Conservation (phyloP, 64 coral and sea anemone species). For the Platygyra sinensis region DNA sequence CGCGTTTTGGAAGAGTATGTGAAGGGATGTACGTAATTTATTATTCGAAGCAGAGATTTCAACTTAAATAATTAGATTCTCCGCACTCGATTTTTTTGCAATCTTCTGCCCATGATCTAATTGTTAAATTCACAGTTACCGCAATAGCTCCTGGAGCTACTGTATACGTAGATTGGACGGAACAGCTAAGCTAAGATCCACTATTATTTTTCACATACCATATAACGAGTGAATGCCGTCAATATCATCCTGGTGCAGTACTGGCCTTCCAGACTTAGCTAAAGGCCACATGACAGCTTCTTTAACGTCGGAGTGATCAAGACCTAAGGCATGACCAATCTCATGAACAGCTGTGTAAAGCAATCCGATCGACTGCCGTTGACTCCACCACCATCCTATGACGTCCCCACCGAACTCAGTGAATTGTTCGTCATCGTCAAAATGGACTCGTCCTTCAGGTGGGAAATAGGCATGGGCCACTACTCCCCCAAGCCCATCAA, state of each 20-base stretch:
- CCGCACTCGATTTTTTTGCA: no score
- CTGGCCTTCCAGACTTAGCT: neutral
- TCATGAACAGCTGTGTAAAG: slow-evolving; percentile 29
- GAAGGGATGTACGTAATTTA: no score
- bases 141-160: no score
- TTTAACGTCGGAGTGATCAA: slow-evolving; percentile 18
- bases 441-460: slow-evolving; percentile 45
- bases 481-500: neutral
- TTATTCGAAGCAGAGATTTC: no score
- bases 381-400: neutral
- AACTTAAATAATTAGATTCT: no score
- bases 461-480: slow-evolving; percentile 69
- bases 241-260: slow-evolving; percentile 50
- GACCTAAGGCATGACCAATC: slow-evolving; percentile 56
- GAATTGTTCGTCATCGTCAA: slow-evolving; percentile 53
- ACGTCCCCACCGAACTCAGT: neutral
- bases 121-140: no score
- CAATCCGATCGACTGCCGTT: neutral
- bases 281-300: slow-evolving; percentile 39
- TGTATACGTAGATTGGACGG: no score
- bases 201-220: neutral
- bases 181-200: no score
- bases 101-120: no score
- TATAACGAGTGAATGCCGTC: slow-evolving; percentile 45
- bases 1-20: no score